Evolutionary conservation across 2,797 vertebrate genomes (phyloP).

Genomic region (Percopsis omiscomaycus): DNA sequence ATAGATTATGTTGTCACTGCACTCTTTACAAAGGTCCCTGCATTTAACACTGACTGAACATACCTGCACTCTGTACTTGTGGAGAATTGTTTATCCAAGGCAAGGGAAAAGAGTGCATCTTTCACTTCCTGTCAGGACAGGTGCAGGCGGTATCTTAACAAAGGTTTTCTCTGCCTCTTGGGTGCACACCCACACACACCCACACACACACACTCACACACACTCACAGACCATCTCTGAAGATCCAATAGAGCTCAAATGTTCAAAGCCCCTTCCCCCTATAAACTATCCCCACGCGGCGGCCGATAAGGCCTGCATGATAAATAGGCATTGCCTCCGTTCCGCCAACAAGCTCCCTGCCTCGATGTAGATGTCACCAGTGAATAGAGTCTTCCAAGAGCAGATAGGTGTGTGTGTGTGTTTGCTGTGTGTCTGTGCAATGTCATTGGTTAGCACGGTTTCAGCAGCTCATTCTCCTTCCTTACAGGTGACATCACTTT

Average conservation of each 20-base stretch:
- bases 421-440: slow-evolving; percentile 7
- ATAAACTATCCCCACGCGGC: slow-evolving; percentile 30
- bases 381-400: slow-evolving; percentile 29
- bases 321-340: slow-evolving; percentile 29
- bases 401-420: slow-evolving; percentile 15
- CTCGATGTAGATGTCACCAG: slow-evolving; percentile 45
- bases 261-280: slow-evolving; percentile 57
- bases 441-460: slow-evolving; percentile 33
- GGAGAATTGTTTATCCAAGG: not conserved
- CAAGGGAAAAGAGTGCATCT: slow-evolving; percentile 32
- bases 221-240: slow-evolving; percentile 18
- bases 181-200: slow-evolving; percentile 5
- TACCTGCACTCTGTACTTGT: slow-evolving; percentile 16
- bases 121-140: slow-evolving; percentile 22
- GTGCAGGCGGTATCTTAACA: slow-evolving; percentile 19
- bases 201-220: slow-evolving; percentile 8
- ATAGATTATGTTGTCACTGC: slow-evolving; percentile 19
- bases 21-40: slow-evolving; percentile 34
- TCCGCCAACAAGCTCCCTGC: slow-evolving; percentile 21
- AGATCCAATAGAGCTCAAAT: slow-evolving; percentile 38
- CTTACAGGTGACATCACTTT: slow-evolving; percentile 61
- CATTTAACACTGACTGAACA: slow-evolving; percentile 20
- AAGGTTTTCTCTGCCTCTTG: no score
- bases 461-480: slow-evolving; percentile 43
- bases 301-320: slow-evolving; percentile 41